Percentiles rank a stretch among this genome's conserved stretches.
These are phyloP conservation scores for Ommatoiulus sabulosus DNA, from an alignment of 2,888 invertebrate species.

Conservation along the genomic window DNA sequence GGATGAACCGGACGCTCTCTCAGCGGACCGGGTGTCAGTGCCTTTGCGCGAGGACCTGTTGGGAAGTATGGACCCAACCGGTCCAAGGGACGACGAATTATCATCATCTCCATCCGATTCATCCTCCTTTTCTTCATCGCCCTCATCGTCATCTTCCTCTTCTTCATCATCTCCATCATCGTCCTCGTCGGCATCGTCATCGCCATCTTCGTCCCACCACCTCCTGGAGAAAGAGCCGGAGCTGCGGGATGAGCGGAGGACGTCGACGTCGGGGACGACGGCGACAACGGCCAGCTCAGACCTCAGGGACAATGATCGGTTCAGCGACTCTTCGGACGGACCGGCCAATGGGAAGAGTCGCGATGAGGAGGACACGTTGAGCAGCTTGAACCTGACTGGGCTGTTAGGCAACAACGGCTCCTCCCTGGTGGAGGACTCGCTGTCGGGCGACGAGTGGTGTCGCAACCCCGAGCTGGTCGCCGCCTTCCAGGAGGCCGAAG, in stretches of 20 bases:
- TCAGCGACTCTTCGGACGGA: slow-evolving; percentile 40
- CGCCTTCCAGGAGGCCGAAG: slow-evolving; percentile 28
- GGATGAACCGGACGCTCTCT: neutral
- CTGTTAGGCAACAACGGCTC: slow-evolving; percentile 15
- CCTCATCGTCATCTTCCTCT: slow-evolving; percentile 51
- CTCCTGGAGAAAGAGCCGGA: slow-evolving; percentile 14
- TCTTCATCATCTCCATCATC: slow-evolving; percentile 48
- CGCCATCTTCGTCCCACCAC: slow-evolving; percentile 55
- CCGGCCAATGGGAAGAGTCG: neutral
- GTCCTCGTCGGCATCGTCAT: slow-evolving; percentile 46
- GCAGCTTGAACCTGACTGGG: slow-evolving; percentile 54
- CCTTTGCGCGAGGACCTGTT: slow-evolving; percentile 38
- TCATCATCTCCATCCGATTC: slow-evolving; percentile 37
- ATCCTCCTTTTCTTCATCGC: slow-evolving; percentile 46
- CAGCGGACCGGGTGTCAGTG: slow-evolving; percentile 31
- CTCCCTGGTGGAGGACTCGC: slow-evolving; percentile 52
- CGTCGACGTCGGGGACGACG: neutral
- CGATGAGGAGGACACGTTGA: neutral
- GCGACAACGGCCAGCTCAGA: slow-evolving; percentile 39
- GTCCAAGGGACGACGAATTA: neutral
- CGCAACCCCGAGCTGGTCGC: neutral
- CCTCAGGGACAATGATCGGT: slow-evolving; percentile 26
- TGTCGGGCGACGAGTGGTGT: neutral
- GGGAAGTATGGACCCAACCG: neutral
- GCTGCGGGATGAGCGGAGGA: neutral